Conservation (phyloP, 1,140 invertebrate species). For the Lepidurus apus region DNA sequence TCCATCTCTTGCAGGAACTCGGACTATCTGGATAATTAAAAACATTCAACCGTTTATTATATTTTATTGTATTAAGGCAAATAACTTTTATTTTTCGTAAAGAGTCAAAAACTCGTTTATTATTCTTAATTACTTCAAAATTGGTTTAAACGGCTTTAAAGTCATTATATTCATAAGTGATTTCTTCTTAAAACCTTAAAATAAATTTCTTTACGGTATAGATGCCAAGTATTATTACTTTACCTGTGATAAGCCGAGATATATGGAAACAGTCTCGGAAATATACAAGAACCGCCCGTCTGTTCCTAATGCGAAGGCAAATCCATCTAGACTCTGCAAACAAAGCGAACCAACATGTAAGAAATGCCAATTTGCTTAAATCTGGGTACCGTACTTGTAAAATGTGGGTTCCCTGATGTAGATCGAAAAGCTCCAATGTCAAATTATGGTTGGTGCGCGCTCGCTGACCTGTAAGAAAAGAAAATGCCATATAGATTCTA, state of each 20-base stretch:
- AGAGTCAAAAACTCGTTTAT: too few relatives aligned
- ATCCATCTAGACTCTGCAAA: constrained; percentile 89
- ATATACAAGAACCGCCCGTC: constrained; percentile 97
- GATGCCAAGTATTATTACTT: constrained; percentile 40
- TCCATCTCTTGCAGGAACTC: too few relatives aligned
- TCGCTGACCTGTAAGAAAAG: constrained; percentile 37
- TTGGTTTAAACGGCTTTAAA: too few relatives aligned
- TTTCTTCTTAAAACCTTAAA: too few relatives aligned
- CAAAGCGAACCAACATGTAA: constrained; percentile 18
- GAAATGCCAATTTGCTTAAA: background rate
- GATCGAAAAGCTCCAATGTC: constrained; percentile 83
- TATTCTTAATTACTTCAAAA: too few relatives aligned
- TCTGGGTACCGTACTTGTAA: constrained; percentile 65
- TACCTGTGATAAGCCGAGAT: constrained; percentile 96
- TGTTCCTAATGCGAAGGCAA: constrained; percentile 86
- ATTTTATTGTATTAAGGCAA: too few relatives aligned
- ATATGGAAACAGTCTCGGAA: constrained; percentile 97
- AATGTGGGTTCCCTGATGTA: constrained; percentile 95
- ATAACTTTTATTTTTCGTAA: too few relatives aligned
- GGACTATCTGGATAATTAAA: too few relatives aligned
- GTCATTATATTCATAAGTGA: too few relatives aligned
- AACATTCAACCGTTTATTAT: too few relatives aligned
- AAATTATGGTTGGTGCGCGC: constrained; percentile 47
- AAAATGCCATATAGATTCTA: background rate
- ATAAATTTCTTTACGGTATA: background rate